Percentiles rank a stretch among this genome's conserved stretches.
These are phyloP conservation scores for Pseudopleuronectes americanus DNA, from an alignment of 2,797 vertebrate genomes.

Conservation along the genomic window DNA sequence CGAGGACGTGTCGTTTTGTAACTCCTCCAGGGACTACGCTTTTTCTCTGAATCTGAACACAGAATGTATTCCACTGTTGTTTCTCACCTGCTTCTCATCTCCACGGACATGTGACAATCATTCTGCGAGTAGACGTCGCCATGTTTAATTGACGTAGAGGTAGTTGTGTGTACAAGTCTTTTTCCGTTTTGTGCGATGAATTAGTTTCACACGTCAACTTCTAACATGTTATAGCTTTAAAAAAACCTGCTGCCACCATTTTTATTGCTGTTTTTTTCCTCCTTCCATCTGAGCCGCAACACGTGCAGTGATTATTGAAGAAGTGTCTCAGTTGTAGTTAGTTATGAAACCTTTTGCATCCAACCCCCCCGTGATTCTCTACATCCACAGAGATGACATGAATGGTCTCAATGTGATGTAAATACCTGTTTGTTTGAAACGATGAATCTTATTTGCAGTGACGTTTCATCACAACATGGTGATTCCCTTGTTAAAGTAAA, in stretches of 20 bases:
- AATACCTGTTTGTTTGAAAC: conserved; percentile 60
- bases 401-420: conserved; percentile 56
- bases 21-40: conserved; percentile 51
- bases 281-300: conserved; percentile 61
- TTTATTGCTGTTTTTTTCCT: conserved; percentile 49
- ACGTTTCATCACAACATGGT: conserved; percentile 60
- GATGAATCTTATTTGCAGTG: conserved; percentile 67
- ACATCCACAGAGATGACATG: conserved; percentile 17
- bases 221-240: conserved; percentile 74
- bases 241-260: conserved; percentile 51
- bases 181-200: conserved; percentile 31
- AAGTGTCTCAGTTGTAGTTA: conserved; percentile 57
- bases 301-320: conserved; percentile 53
- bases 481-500: conserved; percentile 66
- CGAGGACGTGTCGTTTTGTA: conserved; percentile 83
- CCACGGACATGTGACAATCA: conserved; percentile 74
- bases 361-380: conserved; percentile 40
- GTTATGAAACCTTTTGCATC: conserved; percentile 48
- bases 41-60: conserved; percentile 44
- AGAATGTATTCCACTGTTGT: conserved; percentile 70
- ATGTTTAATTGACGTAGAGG: conserved; percentile 47
- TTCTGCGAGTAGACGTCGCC: conserved; percentile 51
- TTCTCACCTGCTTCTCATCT: conserved; percentile 59
- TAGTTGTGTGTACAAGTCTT: conserved; percentile 41
- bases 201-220: conserved; percentile 53